These are phyloP conservation scores for Tethya wilhelma DNA, from an alignment of 37 sponge, comb jelly and placozoan species.

Conservation along the genomic window DNA sequence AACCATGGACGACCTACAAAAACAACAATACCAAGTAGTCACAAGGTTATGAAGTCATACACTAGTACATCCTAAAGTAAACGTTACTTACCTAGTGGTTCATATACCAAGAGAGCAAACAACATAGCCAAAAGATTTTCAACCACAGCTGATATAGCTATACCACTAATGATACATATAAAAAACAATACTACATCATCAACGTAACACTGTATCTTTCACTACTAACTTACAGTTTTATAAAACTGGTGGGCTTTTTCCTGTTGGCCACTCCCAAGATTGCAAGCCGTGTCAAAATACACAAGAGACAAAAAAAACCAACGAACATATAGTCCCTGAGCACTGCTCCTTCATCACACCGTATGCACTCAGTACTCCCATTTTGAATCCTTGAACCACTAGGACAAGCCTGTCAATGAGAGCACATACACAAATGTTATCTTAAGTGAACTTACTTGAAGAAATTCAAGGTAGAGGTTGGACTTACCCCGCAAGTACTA, in stretches of 20 bases:
- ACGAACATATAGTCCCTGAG: conserved; percentile 49
- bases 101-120: conserved; percentile 19
- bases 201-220: neutral
- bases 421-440: neutral
- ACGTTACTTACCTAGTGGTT: conserved; percentile 26
- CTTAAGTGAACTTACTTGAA: too few species aligned
- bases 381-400: conserved; percentile 9
- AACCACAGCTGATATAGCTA: neutral
- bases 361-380: conserved; percentile 22
- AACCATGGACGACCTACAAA: conserved; percentile 22
- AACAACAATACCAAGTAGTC: neutral
- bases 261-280: conserved; percentile 1
- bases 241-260: neutral
- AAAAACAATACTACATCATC: too few species aligned
- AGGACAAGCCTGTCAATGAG: conserved; percentile 37
- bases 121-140: conserved; percentile 25
- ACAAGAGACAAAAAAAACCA: conserved; percentile 37
- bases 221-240: conserved; percentile 7
- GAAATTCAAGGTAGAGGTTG: too few species aligned
- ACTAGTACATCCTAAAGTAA: neutral
- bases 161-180: neutral
- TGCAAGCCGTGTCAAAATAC: neutral
- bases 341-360: conserved; percentile 20
- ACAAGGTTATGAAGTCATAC: neutral
- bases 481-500: conserved; percentile 27